phyloP scores from a whole-genome alignment of 2,113 vertebrate genomes.

The Protobothrops mucrosquamatus region DNA sequence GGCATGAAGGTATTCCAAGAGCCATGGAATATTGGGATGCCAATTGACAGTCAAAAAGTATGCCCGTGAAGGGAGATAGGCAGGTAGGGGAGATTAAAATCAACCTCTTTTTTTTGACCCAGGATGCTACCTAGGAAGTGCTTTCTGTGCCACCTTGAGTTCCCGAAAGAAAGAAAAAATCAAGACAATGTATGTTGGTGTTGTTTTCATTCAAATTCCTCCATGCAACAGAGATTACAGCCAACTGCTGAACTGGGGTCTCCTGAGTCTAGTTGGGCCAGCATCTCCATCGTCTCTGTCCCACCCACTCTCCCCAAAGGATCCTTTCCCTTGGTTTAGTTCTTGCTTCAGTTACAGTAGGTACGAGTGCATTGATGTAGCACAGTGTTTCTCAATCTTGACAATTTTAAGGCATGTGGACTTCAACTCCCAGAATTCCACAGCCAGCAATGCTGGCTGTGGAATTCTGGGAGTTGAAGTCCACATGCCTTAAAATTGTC shows the following conservation, averaged over 20 bases:
- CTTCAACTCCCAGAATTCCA: too few species aligned
- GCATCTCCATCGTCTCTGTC: not conserved
- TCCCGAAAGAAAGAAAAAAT: not conserved
- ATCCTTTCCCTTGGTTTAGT: not conserved
- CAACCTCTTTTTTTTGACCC: not conserved
- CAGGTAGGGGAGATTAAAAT: not conserved
- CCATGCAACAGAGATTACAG: not conserved
- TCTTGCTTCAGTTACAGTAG: not conserved
- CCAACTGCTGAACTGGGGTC: not conserved
- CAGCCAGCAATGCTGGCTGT: too few species aligned
- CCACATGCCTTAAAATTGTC: too few species aligned
- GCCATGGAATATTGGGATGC: not conserved
- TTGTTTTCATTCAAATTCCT: not conserved
- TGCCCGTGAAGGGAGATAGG: not conserved
- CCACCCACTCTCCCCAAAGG: accelerated
- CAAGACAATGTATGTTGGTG: not conserved
- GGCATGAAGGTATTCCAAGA: not conserved
- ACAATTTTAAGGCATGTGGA: too few species aligned
- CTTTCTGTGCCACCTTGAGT: not conserved
- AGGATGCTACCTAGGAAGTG: not conserved
- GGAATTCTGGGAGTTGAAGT: too few species aligned
- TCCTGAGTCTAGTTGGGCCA: not conserved
- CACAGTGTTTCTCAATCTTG: too few species aligned
- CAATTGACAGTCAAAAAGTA: not conserved
- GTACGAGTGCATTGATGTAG: not conserved